A percentile compares a stretch with the other conserved stretches of the same genome.
Conservation (phyloP, 2,797 vertebrate genomes). For the Botia kubotai region DNA sequence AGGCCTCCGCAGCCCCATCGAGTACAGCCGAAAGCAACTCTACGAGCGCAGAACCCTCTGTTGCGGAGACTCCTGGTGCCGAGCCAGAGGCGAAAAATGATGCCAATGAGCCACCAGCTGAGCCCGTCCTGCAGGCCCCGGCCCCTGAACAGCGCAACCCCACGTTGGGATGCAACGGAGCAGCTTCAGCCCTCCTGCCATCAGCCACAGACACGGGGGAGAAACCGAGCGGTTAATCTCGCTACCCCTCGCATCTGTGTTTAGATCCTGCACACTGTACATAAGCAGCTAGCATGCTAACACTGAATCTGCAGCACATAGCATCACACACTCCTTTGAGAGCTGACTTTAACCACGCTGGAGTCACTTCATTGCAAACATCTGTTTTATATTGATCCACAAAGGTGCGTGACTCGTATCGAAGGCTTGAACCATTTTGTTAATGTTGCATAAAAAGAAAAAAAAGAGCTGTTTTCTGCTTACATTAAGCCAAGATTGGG, state of each 20-base stretch:
- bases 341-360: slow-evolving; percentile 73
- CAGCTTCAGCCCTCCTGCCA: slow-evolving; percentile 68
- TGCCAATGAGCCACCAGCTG: slow-evolving; percentile 38
- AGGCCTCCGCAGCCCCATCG: slow-evolving; percentile 55
- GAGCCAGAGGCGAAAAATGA: slow-evolving; percentile 37
- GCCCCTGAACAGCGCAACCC: slow-evolving; percentile 66
- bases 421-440: slow-evolving; percentile 19
- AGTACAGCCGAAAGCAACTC: slow-evolving; percentile 41
- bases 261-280: slow-evolving; percentile 74
- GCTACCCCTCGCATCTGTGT: slow-evolving; percentile 6
- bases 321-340: slow-evolving; percentile 65
- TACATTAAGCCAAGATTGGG: slow-evolving; percentile 65
- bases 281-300: slow-evolving; percentile 84
- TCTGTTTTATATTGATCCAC: slow-evolving; percentile 32
- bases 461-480: slow-evolving; percentile 31
- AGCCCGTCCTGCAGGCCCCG: slow-evolving; percentile 64
- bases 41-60: slow-evolving; percentile 58
- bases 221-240: slow-evolving; percentile 81
- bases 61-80: slow-evolving; percentile 64
- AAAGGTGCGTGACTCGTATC: slow-evolving; percentile 34
- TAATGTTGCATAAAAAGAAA: slow-evolving; percentile 16
- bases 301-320: slow-evolving; percentile 70
- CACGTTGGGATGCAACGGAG: slow-evolving; percentile 81
- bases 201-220: slow-evolving; percentile 72
- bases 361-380: slow-evolving; percentile 66